phyloP scores from a whole-genome alignment of 2,888 invertebrate species.

The Stenolophus ochropezus region DNA sequence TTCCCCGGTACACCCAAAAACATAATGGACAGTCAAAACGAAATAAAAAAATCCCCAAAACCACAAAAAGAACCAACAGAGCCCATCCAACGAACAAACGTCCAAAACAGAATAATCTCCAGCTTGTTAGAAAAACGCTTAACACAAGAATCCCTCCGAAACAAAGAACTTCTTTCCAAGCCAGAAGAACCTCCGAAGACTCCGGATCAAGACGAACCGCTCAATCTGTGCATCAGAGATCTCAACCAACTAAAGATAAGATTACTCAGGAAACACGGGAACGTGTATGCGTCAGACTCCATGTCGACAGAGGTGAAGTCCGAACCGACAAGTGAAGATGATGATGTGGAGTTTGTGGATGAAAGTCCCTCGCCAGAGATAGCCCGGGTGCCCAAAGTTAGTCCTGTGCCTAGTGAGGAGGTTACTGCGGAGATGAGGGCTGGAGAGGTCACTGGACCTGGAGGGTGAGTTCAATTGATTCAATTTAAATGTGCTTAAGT shows the following conservation, averaged over 20 bases:
- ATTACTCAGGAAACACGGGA: constrained; percentile 78
- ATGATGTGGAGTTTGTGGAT: constrained; percentile 73
- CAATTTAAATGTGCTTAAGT: no score
- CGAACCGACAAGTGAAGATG: constrained; percentile 75
- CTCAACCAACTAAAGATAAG: constrained; percentile 81
- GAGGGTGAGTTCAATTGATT: constrained; percentile 48
- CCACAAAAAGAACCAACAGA: constrained; percentile 63
- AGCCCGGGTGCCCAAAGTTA: constrained; percentile 1
- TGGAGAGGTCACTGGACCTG: constrained; percentile 1
- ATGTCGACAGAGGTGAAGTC: constrained; percentile 75
- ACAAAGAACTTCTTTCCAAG: constrained; percentile 72
- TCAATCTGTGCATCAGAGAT: constrained; percentile 89
- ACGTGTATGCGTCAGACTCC: constrained; percentile 76
- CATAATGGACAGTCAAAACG: constrained; percentile 71
- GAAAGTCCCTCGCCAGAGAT: constrained; percentile 68
- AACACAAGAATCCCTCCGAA: constrained; percentile 79
- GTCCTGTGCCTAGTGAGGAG: constrained; percentile 45
- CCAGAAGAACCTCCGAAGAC: constrained; percentile 69
- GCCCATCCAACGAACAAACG: constrained; percentile 76
- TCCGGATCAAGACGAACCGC: constrained; percentile 80
- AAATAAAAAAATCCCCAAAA: constrained; percentile 60
- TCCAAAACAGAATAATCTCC: constrained; percentile 82
- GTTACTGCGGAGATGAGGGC: not conserved
- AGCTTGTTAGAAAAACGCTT: constrained; percentile 82
- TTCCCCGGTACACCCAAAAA: constrained; percentile 83